Evolutionary conservation across 1,140 invertebrate genomes (phyloP), one percentile per base, ranked within the genome.

Genomic region (Dufourea novaeangliae): DNA sequence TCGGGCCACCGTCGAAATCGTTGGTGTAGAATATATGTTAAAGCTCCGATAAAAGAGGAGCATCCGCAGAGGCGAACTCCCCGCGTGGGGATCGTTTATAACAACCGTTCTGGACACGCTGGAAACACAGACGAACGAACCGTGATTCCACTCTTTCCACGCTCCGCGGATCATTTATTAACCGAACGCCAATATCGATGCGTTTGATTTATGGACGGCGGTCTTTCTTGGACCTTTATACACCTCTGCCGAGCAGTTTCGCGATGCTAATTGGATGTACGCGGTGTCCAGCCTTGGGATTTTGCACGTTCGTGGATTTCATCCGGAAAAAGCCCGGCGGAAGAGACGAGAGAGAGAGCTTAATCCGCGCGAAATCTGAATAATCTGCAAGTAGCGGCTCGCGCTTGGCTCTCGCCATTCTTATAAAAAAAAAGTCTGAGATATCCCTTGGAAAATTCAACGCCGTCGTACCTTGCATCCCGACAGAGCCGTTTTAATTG

Each of bases 141-240:
- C 7, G 27, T 46, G 34, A n/a, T 63, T 20, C 25, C 25, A 11
- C 39, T 27, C 39, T 41, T 64, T 56, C 61, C 34, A 22, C 10
- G 25, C 34, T 44, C 20, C 11, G 29, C 17, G 39, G 25, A n/a
- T 69, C 73, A 39, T 76, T 76, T 76, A 69, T 76, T 69, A 76
- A 76, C 50, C 39, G 54, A 34, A 46, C 66, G 50, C 39, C 66
- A 25, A 69, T 70, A 76, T 76, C 39, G 73, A 69, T 37, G 54
- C 66, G 41, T 50, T 69, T 76, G 73, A 76, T 76, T 76, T 76
- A 76, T 39, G 29, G 32, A 22, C 25, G 50, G 20, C 25, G 52
- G 27, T 11, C 41, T 37, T 41, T 25, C 57, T 22, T 20, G 44
- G 20, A 22, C 56, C 56, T 39, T 41, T 61, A 17, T 62, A 52